phyloP scores from a whole-genome alignment of 2,797 vertebrate genomes.

The Benthosema pterotum region DNA sequence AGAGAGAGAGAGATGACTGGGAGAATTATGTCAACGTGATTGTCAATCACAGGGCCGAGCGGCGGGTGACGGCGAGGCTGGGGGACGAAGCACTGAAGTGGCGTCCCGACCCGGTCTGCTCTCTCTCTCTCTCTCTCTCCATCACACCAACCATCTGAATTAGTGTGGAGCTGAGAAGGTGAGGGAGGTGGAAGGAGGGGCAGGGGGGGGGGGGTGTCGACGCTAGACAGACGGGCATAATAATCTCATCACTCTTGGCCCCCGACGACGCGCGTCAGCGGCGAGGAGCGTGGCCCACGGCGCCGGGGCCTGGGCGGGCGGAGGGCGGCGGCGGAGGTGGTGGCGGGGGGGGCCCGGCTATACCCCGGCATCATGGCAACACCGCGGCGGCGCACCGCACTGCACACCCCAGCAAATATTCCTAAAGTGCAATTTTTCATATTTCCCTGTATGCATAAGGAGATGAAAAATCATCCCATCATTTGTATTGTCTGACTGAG shows the following conservation, averaged over 20 bases:
- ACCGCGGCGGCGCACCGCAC: constrained; percentile 72
- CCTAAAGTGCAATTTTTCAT: constrained; percentile 99
- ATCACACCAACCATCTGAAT: constrained; percentile 93
- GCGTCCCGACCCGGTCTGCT: constrained; percentile 14
- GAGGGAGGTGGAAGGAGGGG: constrained; percentile 75
- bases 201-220: constrained; percentile 79
- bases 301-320: no score
- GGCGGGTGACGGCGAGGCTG: constrained; percentile 50
- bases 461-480: constrained; percentile 99
- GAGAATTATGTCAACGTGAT: constrained; percentile 92
- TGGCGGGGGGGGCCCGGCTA: no score
- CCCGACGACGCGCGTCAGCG: constrained; percentile 71
- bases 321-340: constrained; percentile 84
- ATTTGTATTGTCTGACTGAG: constrained; percentile 98
- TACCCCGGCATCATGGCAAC: constrained; percentile 85
- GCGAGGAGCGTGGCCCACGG: constrained; percentile 50
- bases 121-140: constrained; percentile 75
- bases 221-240: constrained; percentile 94
- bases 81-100: constrained; percentile 62
- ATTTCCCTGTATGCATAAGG: constrained; percentile 99
- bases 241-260: constrained; percentile 99
- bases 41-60: constrained; percentile 87
- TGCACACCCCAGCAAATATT: constrained; percentile 92
- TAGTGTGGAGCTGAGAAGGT: constrained; percentile 83
- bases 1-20: constrained; percentile 80